phyloP scores from a whole-genome alignment of 2,888 invertebrate genomes.

The Oegoconia quadripuncta region DNA sequence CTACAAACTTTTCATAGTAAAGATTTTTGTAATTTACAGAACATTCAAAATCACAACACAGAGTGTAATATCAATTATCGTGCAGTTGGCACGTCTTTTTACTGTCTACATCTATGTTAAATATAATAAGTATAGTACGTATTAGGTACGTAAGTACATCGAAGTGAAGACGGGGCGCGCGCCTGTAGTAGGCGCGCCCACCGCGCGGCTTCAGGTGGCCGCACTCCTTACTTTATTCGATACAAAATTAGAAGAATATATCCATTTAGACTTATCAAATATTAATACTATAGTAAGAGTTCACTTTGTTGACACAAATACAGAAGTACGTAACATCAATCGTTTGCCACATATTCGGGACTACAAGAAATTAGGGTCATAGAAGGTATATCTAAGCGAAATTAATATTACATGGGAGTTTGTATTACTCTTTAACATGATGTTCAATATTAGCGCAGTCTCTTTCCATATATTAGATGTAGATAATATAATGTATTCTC shows the following conservation, averaged over 20 bases:
- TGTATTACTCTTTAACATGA: neutral
- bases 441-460: conserved; percentile 6
- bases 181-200: no score
- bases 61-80: conserved; percentile 79
- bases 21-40: conserved; percentile 76
- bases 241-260: conserved; percentile 80
- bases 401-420: conserved; percentile 3
- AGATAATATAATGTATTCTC: conserved; percentile 8
- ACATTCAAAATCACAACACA: conserved; percentile 80
- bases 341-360: conserved; percentile 47
- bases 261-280: conserved; percentile 75
- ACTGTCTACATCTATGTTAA: conserved; percentile 51
- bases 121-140: conserved; percentile 63
- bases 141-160: conserved; percentile 44
- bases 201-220: no score
- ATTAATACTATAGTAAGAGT: conserved; percentile 66
- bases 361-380: conserved; percentile 28
- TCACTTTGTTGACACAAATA: conserved; percentile 63
- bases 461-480: conserved; percentile 1
- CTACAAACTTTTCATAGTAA: conserved; percentile 67
- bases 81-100: conserved; percentile 67
- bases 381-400: conserved; percentile 23
- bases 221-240: conserved; percentile 29
- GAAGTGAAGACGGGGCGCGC: conserved; percentile 24
- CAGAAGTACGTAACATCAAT: conserved; percentile 55